Percentiles rank a stretch among this genome's conserved stretches.
These are phyloP conservation scores for Drosophila leontia DNA, from an alignment of 1,140 invertebrate species.

Conservation along the genomic window DNA sequence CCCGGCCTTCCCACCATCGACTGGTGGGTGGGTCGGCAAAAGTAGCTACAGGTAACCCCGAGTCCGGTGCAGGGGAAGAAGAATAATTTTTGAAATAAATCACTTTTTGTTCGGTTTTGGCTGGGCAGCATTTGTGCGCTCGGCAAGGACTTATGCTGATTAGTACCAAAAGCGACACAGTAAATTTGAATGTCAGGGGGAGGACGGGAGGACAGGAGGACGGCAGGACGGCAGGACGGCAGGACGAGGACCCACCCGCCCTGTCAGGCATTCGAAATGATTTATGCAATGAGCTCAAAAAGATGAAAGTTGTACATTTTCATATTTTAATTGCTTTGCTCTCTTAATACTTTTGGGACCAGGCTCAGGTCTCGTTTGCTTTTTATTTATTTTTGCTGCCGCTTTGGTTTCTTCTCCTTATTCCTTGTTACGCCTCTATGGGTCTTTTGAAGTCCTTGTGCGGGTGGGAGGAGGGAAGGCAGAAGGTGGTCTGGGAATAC, in stretches of 20 bases:
- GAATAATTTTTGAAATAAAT: slow-evolving; percentile 69
- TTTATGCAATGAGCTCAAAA: slow-evolving; percentile 84
- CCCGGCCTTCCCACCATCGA: not conserved
- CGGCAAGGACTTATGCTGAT: slow-evolving; percentile 79
- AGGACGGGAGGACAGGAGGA: not conserved
- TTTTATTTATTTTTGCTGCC: slow-evolving; percentile 42
- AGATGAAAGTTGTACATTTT: slow-evolving; percentile 84
- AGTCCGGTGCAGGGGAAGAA: slow-evolving; percentile 21
- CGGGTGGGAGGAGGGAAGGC: not conserved
- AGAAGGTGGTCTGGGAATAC: slow-evolving; percentile 16
- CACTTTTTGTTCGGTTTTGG: slow-evolving; percentile 59
- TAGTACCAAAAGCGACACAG: slow-evolving; percentile 80
- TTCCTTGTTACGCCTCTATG: slow-evolving; percentile 75
- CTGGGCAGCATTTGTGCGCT: slow-evolving; percentile 50
- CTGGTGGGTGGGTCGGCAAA: slow-evolving; percentile 15
- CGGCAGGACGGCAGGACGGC: not conserved
- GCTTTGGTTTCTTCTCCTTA: slow-evolving; percentile 39
- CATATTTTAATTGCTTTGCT: slow-evolving; percentile 84
- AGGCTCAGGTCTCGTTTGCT: slow-evolving; percentile 46
- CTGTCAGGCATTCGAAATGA: slow-evolving; percentile 76
- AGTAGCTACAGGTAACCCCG: slow-evolving; percentile 71
- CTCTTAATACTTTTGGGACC: slow-evolving; percentile 83
- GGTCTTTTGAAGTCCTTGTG: slow-evolving; percentile 72
- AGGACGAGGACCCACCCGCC: not conserved
- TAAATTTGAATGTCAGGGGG: slow-evolving; percentile 72